Conservation (phyloP, 2,797 vertebrate species). For the Euphonia xanthogaster region DNA sequence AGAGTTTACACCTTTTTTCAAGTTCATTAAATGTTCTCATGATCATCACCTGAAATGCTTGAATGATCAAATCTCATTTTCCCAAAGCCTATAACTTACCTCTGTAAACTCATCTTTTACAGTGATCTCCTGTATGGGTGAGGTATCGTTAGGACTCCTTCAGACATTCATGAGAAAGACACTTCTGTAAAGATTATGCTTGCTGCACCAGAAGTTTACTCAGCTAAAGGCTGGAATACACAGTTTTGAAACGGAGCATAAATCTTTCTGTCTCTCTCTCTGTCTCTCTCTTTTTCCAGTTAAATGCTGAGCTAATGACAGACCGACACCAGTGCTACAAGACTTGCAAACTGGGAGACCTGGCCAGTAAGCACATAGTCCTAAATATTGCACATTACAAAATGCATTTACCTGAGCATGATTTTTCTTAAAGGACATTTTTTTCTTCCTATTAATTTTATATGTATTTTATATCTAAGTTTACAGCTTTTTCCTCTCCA, state of each 20-base stretch:
- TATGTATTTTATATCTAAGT: background rate
- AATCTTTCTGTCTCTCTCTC: background rate
- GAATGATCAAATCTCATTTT: slow-evolving; percentile 36
- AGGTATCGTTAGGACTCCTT: background rate
- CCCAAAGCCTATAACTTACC: background rate
- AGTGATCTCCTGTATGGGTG: background rate
- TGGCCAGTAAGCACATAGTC: background rate
- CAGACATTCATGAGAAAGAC: background rate
- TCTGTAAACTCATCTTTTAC: slow-evolving; percentile 1
- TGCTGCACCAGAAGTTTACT: background rate
- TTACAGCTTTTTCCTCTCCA: background rate
- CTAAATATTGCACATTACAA: background rate
- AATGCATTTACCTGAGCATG: background rate
- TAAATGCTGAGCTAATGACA: background rate
- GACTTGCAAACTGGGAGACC: background rate
- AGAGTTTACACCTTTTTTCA: background rate
- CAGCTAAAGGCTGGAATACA: background rate
- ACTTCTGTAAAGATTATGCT: background rate
- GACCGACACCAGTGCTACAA: background rate
- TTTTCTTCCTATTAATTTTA: background rate
- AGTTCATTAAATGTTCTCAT: slow-evolving; percentile 20
- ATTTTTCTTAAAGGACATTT: background rate
- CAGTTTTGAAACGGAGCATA: background rate
- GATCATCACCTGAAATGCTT: slow-evolving; percentile 2
- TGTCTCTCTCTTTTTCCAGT: background rate